Conservation (phyloP, 2,888 invertebrate genomes). For the Pseudolycoriella hygida region DNA sequence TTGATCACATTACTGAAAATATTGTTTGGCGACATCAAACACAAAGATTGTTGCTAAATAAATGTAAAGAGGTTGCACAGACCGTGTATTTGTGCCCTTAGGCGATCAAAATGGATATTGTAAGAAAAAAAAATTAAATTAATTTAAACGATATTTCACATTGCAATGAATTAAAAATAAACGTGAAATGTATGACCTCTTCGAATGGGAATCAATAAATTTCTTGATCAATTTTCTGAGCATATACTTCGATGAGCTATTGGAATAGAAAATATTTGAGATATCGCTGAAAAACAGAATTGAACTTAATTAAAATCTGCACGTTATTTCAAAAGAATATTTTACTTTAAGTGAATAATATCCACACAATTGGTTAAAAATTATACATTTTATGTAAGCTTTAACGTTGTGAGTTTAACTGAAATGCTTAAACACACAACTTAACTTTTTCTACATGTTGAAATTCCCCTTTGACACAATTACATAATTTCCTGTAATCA, state of each 20-base stretch:
- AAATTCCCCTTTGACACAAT: slow-evolving; percentile 1
- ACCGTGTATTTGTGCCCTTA: no score
- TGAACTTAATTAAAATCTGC: background rate
- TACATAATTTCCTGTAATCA: background rate
- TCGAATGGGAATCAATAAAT: background rate
- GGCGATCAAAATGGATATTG: no score
- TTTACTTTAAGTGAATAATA: no score
- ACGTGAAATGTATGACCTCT: slow-evolving; percentile 1
- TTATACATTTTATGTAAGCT: background rate
- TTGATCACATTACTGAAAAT: no score
- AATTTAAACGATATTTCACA: no score
- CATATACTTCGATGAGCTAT: no score
- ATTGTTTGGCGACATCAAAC: no score
- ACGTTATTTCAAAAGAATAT: background rate
- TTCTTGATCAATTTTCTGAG: background rate
- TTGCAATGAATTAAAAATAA: background rate
- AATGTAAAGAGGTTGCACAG: no score
- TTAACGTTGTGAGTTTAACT: background rate
- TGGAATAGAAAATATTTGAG: background rate
- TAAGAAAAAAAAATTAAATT: no score
- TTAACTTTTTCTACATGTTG: background rate
- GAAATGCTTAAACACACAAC: background rate
- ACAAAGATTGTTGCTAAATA: no score
- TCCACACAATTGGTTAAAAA: no score
- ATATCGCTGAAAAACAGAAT: background rate